Evolutionary conservation across 2,797 vertebrate genomes (phyloP).

Genomic region (Crocidura indochinensis): DNA sequence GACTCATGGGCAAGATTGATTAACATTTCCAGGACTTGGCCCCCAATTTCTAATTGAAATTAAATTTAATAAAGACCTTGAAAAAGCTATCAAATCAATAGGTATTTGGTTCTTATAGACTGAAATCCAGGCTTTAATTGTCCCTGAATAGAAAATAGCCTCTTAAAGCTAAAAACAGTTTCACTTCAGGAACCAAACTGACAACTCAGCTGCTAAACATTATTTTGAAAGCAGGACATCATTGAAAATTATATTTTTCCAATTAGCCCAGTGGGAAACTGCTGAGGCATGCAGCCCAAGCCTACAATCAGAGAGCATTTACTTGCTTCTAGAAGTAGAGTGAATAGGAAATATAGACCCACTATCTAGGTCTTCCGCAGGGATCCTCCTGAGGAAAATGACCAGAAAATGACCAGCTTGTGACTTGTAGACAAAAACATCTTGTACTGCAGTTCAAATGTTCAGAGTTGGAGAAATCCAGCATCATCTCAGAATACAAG

Average conservation of each 20-base stretch:
- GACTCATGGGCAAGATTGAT: constrained; percentile 40
- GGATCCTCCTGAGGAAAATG: constrained; percentile 44
- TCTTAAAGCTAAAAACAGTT: constrained; percentile 60
- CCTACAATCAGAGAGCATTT: constrained; percentile 84
- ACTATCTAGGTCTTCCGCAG: constrained; percentile 78
- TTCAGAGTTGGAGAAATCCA: not conserved
- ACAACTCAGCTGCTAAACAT: constrained; percentile 74
- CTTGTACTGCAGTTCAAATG: not conserved
- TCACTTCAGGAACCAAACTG: constrained; percentile 73
- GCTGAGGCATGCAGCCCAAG: constrained; percentile 76
- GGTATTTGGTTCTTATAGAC: not conserved
- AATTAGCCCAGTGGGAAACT: constrained; percentile 85
- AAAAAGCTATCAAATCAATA: constrained; percentile 56
- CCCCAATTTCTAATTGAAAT: constrained; percentile 43
- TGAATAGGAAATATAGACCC: constrained; percentile 75
- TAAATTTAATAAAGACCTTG: constrained; percentile 60
- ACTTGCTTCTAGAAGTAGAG: constrained; percentile 83
- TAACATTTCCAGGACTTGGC: constrained; percentile 45
- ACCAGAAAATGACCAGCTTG: constrained; percentile 57
- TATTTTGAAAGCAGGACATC: constrained; percentile 81
- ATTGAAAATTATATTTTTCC: constrained; percentile 84
- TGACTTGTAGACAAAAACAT: not conserved
- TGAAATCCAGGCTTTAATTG: constrained; percentile 19
- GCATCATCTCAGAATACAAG: not conserved
- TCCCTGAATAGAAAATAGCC: not conserved